Conservation (phyloP, 2,888 invertebrate genomes). For the Latrodectus hesperus region DNA sequence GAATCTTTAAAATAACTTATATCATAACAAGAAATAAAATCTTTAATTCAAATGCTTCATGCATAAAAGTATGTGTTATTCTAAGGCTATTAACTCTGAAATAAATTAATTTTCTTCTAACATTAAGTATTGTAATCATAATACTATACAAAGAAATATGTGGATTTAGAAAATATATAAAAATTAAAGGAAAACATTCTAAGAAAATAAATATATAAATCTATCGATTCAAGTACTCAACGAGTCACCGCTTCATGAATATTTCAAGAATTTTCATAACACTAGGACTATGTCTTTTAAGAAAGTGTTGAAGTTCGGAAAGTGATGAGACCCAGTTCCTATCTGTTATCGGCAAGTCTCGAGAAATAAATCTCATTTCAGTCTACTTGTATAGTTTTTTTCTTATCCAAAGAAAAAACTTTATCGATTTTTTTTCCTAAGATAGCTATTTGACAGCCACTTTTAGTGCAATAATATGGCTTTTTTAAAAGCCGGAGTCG, state of each 20-base stretch:
- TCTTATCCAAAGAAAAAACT: conserved; percentile 41
- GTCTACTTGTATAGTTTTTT: conserved; percentile 15
- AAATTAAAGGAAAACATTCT: background rate
- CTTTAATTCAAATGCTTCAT: background rate
- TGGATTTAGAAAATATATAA: background rate
- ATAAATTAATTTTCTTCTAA: background rate
- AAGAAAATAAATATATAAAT: background rate
- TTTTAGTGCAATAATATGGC: conserved; percentile 52
- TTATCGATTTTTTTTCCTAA: conserved; percentile 52
- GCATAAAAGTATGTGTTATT: background rate
- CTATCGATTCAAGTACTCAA: conserved; percentile 23
- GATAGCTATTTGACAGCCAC: conserved; percentile 59
- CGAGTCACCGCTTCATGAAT: background rate
- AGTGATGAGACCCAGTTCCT: conserved; percentile 35
- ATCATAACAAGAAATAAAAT: no score
- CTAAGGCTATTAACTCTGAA: background rate
- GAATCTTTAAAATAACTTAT: no score
- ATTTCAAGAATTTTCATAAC: conserved; percentile 45
- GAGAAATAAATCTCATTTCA: conserved; percentile 49
- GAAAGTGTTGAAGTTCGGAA: conserved; percentile 6
- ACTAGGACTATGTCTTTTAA: background rate
- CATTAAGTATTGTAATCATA: background rate
- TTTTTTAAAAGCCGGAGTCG: conserved; percentile 46
- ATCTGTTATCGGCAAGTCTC: conserved; percentile 32
- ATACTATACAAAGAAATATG: no score